Conservation (phyloP, 2,888 invertebrate species). For the Neoscelio sp. region DNA sequence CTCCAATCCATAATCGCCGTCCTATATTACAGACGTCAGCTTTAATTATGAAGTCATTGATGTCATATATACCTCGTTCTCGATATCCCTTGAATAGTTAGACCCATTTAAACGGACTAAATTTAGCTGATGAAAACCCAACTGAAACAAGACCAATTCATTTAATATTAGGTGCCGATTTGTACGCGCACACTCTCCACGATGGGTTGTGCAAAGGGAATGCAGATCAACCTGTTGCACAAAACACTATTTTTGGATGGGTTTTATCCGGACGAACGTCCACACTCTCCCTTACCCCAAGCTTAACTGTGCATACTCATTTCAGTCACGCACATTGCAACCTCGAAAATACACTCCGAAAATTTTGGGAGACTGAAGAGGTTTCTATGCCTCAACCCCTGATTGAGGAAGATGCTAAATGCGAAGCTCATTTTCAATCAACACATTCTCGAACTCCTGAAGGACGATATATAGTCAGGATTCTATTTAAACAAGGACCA, state of each 20-base stretch:
- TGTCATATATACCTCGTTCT: too few relatives aligned
- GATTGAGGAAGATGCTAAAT: slow-evolving; percentile 3
- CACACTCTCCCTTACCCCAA: too few relatives aligned
- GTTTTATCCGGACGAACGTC: not conserved
- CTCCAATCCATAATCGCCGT: too few relatives aligned
- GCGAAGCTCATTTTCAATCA: slow-evolving; percentile 3
- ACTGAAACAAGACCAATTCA: too few relatives aligned
- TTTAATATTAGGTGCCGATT: not conserved
- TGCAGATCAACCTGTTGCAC: not conserved
- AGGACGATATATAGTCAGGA: slow-evolving; percentile 13
- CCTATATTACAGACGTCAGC: too few relatives aligned
- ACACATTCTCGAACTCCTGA: slow-evolving; percentile 1
- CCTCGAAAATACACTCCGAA: not conserved
- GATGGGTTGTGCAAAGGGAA: not conserved
- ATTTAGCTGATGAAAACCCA: too few relatives aligned
- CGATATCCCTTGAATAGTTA: too few relatives aligned
- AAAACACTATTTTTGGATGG: slow-evolving; percentile 13
- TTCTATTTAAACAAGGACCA: not conserved
- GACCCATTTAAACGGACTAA: too few relatives aligned
- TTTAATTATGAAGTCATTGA: too few relatives aligned
- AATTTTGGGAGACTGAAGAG: slow-evolving; percentile 15
- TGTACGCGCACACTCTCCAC: not conserved
- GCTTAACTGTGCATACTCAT: not conserved
- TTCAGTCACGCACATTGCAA: not conserved
- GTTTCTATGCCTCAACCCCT: not conserved